Conservation (phyloP, 2,888 invertebrate species). For the Lottia gigantea region DNA sequence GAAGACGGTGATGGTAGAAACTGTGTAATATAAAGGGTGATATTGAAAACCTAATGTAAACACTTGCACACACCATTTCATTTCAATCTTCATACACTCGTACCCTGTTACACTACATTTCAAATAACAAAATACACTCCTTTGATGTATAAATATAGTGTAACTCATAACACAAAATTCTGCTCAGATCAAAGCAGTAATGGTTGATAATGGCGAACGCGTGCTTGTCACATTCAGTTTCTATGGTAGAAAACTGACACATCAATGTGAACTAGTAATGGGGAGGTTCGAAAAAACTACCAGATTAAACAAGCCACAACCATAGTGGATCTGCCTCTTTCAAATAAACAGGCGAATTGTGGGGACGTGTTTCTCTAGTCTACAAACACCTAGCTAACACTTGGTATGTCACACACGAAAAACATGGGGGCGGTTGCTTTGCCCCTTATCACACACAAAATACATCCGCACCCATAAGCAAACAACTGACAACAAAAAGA, state of each 20-base stretch:
- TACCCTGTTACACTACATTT: neutral
- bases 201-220: neutral
- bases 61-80: too few relatives aligned
- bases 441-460: slow-evolving; percentile 7
- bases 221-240: slow-evolving; percentile 2
- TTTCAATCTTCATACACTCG: neutral
- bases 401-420: slow-evolving; percentile 7
- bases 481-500: neutral
- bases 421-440: slow-evolving; percentile 7
- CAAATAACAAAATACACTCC: neutral
- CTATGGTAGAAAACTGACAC: neutral
- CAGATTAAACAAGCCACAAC: neutral
- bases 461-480: slow-evolving; percentile 4
- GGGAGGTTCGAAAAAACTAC: neutral
- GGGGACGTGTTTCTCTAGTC: slow-evolving; percentile 7
- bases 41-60: too few relatives aligned
- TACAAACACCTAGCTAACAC: slow-evolving; percentile 2
- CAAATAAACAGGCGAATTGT: neutral
- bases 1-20: too few relatives aligned
- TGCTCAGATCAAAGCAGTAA: slow-evolving; percentile 4
- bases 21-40: too few relatives aligned
- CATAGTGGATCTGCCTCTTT: neutral
- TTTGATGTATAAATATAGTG: slow-evolving; percentile 2
- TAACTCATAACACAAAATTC: slow-evolving; percentile 8
- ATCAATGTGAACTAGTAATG: slow-evolving; percentile 6